Conservation (phyloP, 2,113 vertebrate species). For the Rhinoptilus africanus region DNA sequence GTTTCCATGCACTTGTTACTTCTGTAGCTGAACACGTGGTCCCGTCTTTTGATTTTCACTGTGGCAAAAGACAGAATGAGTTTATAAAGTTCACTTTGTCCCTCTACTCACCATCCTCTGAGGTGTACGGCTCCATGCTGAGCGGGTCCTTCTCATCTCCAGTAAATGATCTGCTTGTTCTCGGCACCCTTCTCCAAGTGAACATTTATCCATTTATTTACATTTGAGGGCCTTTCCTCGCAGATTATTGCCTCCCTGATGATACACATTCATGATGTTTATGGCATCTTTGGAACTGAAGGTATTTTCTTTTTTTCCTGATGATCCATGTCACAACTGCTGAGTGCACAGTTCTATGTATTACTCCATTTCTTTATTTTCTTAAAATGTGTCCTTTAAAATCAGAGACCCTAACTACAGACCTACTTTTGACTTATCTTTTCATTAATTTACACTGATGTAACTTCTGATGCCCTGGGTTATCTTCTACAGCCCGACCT, state of each 20-base stretch:
- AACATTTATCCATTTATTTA: neutral
- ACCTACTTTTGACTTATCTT: neutral
- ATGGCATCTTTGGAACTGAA: neutral
- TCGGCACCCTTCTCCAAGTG: neutral
- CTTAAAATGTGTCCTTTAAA: neutral
- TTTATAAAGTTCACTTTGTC: neutral
- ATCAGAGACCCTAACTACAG: neutral
- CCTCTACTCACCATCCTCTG: neutral
- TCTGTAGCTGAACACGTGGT: rapidly evolving
- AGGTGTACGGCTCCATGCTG: neutral
- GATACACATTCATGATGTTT: neutral
- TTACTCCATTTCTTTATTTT: neutral
- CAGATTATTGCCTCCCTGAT: neutral
- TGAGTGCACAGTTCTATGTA: neutral
- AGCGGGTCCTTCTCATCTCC: neutral
- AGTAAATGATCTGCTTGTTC: neutral
- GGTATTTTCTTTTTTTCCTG: neutral
- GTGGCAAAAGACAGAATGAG: neutral
- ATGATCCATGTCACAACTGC: neutral
- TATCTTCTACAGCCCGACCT: neutral
- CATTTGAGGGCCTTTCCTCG: neutral
- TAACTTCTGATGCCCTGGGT: neutral
- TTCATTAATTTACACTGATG: neutral
- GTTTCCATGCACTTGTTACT: neutral
- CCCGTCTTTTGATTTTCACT: neutral